phyloP scores from a whole-genome alignment of 2,888 invertebrate genomes.

The Pterostichus madidus region DNA sequence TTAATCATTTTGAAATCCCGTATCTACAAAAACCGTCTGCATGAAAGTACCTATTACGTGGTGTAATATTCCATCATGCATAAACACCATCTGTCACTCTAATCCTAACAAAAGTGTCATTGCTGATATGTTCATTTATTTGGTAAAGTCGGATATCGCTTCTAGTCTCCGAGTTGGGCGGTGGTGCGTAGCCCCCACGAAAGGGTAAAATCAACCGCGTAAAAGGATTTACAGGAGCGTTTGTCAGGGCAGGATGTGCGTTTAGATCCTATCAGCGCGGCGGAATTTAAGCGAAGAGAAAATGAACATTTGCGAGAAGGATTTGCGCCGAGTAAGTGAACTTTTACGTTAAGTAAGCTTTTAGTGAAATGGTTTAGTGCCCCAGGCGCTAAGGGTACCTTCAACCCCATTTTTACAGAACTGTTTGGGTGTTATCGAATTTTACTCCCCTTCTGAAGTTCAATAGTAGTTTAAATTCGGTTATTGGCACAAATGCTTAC shows the following conservation, averaged over 20 bases:
- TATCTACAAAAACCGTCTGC: neutral
- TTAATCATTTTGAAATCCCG: too few relatives aligned
- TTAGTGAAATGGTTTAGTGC: slow-evolving; percentile 47
- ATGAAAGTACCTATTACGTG: neutral
- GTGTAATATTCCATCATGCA: neutral
- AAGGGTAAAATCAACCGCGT: slow-evolving; percentile 35
- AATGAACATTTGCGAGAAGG: slow-evolving; percentile 57
- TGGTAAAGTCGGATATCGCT: slow-evolving; percentile 12
- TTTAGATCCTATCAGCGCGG: slow-evolving; percentile 25
- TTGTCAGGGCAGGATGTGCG: slow-evolving; percentile 24
- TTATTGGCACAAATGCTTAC: slow-evolving; percentile 44
- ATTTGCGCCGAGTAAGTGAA: slow-evolving; percentile 45
- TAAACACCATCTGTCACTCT: slow-evolving; percentile 22
- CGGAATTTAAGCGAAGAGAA: slow-evolving; percentile 30
- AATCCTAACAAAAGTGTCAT: neutral
- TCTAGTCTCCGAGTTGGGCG: neutral
- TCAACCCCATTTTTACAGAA: slow-evolving; percentile 28
- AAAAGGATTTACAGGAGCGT: slow-evolving; percentile 32
- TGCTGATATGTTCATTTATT: slow-evolving; percentile 10
- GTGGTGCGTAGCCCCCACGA: slow-evolving; percentile 12
- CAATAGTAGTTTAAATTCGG: slow-evolving; percentile 46
- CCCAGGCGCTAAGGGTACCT: slow-evolving; percentile 6
- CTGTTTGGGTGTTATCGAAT: slow-evolving; percentile 35
- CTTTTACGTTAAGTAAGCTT: slow-evolving; percentile 56
- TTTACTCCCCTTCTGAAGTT: slow-evolving; percentile 6